A percentile compares a stretch with the other conserved stretches of the same genome.
phyloP scores from a whole-genome alignment of 2,888 invertebrate species.

The Carcina quercana region DNA sequence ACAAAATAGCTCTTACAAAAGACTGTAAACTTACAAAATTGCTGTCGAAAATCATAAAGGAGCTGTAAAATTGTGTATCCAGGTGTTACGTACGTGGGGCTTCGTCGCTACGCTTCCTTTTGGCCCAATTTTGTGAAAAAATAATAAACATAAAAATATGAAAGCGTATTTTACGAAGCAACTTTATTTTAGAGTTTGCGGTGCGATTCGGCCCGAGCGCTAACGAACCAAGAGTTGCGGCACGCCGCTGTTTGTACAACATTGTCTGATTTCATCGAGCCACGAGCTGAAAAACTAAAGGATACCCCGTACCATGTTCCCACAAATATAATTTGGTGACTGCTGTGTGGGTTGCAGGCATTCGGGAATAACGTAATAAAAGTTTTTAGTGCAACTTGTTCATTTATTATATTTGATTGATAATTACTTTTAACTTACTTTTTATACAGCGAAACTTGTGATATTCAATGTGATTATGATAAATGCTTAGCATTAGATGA shows the following conservation, averaged over 20 bases:
- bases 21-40: neutral
- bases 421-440: too few species aligned
- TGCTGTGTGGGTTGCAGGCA: too few species aligned
- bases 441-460: too few species aligned
- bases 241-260: conserved; percentile 35
- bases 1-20: too few species aligned
- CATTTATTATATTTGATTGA: too few species aligned
- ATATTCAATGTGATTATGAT: too few species aligned
- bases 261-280: conserved; percentile 29
- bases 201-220: conserved; percentile 29
- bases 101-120: neutral
- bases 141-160: conserved; percentile 16
- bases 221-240: conserved; percentile 37
- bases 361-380: too few species aligned
- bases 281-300: conserved; percentile 17
- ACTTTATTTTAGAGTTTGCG: conserved; percentile 22
- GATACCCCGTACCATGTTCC: too few species aligned
- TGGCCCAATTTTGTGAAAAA: too few species aligned
- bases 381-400: too few species aligned
- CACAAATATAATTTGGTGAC: too few species aligned
- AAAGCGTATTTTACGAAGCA: conserved; percentile 28
- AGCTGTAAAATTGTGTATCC: conserved; percentile 2
- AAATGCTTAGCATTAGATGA: too few species aligned
- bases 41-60: conserved; percentile 1
- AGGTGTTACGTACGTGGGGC: conserved; percentile 1